Percentiles rank a stretch among this genome's conserved stretches.
These are phyloP conservation scores for Athene noctua DNA, from an alignment of 2,113 vertebrate species.

Conservation along the genomic window DNA sequence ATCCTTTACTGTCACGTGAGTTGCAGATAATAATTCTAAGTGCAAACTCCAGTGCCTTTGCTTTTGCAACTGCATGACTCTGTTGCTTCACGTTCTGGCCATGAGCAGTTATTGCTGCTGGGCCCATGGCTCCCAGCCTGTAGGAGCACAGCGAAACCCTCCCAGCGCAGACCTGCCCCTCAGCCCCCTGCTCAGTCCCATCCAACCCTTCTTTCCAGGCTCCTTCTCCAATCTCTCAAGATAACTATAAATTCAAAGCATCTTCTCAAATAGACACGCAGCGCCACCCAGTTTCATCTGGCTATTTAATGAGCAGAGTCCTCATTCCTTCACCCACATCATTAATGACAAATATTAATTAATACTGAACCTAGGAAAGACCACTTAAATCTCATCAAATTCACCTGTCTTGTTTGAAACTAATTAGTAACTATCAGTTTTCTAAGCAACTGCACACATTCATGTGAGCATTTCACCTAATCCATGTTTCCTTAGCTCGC, in stretches of 20 bases:
- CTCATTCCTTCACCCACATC: background rate
- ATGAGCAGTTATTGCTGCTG: background rate
- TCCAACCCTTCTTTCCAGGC: background rate
- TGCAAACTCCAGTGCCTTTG: background rate
- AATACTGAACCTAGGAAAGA: background rate
- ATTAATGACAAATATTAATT: background rate
- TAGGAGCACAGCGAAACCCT: background rate
- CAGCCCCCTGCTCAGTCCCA: background rate
- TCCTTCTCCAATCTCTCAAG: background rate
- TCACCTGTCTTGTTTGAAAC: background rate
- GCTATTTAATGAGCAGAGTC: background rate
- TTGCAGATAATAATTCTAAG: background rate
- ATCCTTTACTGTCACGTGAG: background rate
- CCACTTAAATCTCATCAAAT: background rate
- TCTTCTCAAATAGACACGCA: background rate
- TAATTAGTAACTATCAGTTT: background rate
- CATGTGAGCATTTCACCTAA: background rate
- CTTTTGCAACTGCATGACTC: background rate
- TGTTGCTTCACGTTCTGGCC: background rate
- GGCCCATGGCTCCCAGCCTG: background rate
- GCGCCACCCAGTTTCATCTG: background rate
- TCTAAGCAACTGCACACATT: background rate
- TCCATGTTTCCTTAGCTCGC: background rate
- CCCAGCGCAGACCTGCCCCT: background rate
- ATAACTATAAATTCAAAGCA: background rate